Percentiles rank a stretch among this genome's conserved stretches.
Conservation (phyloP, 2,888 invertebrate species). For the Mythimna vitellina region DNA sequence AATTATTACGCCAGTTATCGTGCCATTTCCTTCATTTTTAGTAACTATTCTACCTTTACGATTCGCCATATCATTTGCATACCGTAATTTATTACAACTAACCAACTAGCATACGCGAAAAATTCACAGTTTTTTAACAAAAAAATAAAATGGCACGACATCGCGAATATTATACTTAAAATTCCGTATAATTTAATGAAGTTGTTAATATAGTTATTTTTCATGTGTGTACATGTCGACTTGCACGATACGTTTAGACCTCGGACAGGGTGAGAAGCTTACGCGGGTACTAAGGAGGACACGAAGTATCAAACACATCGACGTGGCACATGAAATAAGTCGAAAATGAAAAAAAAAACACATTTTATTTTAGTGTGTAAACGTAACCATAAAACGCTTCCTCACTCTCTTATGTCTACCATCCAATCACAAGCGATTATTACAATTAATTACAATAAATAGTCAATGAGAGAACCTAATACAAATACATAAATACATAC, state of each 20-base stretch:
- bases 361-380: too few relatives aligned
- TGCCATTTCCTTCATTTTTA: conserved; percentile 17
- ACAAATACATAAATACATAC: too few relatives aligned
- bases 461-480: too few relatives aligned
- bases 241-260: conserved; percentile 42
- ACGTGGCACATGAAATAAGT: too few relatives aligned
- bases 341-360: too few relatives aligned
- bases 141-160: conserved; percentile 26
- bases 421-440: too few relatives aligned
- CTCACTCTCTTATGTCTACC: too few relatives aligned
- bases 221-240: conserved; percentile 34
- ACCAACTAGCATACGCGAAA: conserved; percentile 19
- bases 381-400: too few relatives aligned
- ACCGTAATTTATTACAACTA: conserved; percentile 27
- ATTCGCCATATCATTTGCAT: conserved; percentile 33
- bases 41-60: conserved; percentile 26
- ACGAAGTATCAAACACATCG: background rate
- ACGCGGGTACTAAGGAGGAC: background rate
- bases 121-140: conserved; percentile 41
- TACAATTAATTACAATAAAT: too few relatives aligned
- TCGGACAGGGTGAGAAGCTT: background rate
- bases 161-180: conserved; percentile 41
- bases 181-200: conserved; percentile 53
- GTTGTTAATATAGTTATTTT: conserved; percentile 48
- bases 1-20: conserved; percentile 21